Conservation (phyloP, 2,888 invertebrate species). For the Tipula lateralis region DNA sequence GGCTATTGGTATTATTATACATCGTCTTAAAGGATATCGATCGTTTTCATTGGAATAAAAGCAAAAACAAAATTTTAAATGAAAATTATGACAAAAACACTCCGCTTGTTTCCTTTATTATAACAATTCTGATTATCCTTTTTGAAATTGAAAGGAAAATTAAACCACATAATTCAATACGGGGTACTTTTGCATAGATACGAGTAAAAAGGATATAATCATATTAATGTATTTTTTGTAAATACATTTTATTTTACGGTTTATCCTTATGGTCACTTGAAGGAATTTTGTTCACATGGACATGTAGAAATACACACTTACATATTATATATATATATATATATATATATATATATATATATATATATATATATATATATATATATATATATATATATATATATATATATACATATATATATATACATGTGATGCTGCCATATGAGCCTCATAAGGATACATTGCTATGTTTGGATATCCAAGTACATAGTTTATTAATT, state of each 20-base stretch:
- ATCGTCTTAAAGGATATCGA: not conserved
- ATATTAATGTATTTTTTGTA: not conserved
- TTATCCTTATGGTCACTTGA: not conserved
- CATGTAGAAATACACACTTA: too few species aligned
- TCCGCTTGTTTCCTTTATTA: not conserved
- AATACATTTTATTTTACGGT: not conserved
- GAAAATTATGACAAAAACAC: not conserved
- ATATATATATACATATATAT: too few species aligned
- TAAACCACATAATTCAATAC: not conserved
- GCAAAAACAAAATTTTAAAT: not conserved
- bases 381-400: too few species aligned
- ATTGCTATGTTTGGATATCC: too few species aligned
- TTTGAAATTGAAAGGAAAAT: not conserved
- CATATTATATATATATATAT: too few species aligned
- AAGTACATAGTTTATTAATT: too few species aligned
- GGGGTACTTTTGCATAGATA: not conserved
- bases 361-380: too few species aligned
- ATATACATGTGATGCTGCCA: too few species aligned
- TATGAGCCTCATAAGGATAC: too few species aligned
- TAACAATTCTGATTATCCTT: not conserved
- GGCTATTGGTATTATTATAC: not conserved
- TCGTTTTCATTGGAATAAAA: not conserved
- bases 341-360: too few species aligned
- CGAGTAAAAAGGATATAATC: not conserved
- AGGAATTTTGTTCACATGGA: not conserved